Evolutionary conservation across 2,113 vertebrate genomes (phyloP), one percentile per base, ranked within the genome.

Genomic region (Aegithalos caudatus): DNA sequence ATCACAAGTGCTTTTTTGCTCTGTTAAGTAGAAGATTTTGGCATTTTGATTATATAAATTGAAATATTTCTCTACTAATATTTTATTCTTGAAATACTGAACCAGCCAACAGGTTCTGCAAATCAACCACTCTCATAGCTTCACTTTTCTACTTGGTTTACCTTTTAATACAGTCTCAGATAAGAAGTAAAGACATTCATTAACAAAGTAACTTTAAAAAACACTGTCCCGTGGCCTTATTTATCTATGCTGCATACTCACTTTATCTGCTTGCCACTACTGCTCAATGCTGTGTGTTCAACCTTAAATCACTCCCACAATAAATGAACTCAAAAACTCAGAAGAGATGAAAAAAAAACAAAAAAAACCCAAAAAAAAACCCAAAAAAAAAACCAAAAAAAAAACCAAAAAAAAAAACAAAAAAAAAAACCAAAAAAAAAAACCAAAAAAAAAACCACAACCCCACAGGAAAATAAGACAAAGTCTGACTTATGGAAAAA

Each of bases 151-250:
- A 11, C 25, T 25, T 44, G 7, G 4, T 35, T 61, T 38, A 31
- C 7, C n/a, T 48, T 86, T 77, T 20, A 57, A 40, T 20, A 35
- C 6, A 65, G 37, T 3, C 22, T 48, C 45, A 47, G 28, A 28
- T 11, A 80, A 40, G 12, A 72, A 88, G 17, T 22, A 11, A 61
- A 74, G 14, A n/a, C 5, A 48, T 6, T 53, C 10, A 31, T 15
- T 9, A 53, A 53, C 10, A 22, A 53, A 8, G 1, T 8, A 53
- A 38, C 37, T 69, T 15, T 3, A 54, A 53, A 61, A 69, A 12
- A 0, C 25, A 44, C 11, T 29, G 1, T 14, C 4, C 18, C 38
- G 8, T 22, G 18, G 3, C 14, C 6, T 69, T 37, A 48, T 21
- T 72, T 54, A 66, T 12, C 15, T 51, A 2, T 20, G 15, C 16